Percentiles rank a stretch among this genome's conserved stretches.
These are phyloP conservation scores for Girardinichthys multiradiatus DNA, from an alignment of 2,113 vertebrate species.

Conservation along the genomic window DNA sequence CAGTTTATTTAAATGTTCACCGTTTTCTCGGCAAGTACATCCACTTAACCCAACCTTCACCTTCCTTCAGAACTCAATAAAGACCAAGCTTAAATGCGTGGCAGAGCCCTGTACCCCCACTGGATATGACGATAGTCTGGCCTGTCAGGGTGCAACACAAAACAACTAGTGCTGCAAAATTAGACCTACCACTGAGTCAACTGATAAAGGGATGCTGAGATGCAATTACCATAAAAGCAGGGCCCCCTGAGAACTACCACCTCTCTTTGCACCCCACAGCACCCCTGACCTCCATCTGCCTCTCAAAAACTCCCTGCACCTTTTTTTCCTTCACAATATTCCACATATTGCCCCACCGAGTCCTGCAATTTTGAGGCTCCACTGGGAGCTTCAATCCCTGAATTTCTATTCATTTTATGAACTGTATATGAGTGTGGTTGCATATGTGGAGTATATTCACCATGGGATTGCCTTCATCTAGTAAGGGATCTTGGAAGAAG, in stretches of 20 bases:
- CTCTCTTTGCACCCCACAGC: constrained; percentile 32
- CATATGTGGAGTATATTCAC: constrained; percentile 30
- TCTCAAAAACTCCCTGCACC: constrained; percentile 38
- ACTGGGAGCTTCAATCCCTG: constrained; percentile 30
- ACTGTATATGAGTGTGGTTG: constrained; percentile 50
- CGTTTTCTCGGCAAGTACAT: constrained; percentile 27
- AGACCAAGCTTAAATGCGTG: constrained; percentile 34
- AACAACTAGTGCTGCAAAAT: constrained; percentile 66
- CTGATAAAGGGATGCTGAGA: constrained; percentile 69
- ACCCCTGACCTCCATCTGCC: constrained; percentile 33
- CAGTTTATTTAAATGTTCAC: constrained; percentile 16
- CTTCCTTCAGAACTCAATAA: constrained; percentile 48
- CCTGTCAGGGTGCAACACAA: constrained; percentile 44
- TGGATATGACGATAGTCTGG: constrained; percentile 54
- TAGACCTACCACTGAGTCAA: constrained; percentile 62
- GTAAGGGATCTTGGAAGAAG: constrained; percentile 32
- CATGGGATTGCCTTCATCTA: constrained; percentile 20
- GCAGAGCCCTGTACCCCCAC: constrained; percentile 26
- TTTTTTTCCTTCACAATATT: constrained; percentile 34
- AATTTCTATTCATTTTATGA: constrained; percentile 70
- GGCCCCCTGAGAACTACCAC: constrained; percentile 21
- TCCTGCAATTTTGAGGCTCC: constrained; percentile 42
- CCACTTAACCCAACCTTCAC: constrained; percentile 38
- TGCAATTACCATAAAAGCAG: constrained; percentile 76
- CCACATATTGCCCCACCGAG: constrained; percentile 50